Evolutionary conservation across 2,113 vertebrate species (phyloP).

Genomic region (Castor canadensis): DNA sequence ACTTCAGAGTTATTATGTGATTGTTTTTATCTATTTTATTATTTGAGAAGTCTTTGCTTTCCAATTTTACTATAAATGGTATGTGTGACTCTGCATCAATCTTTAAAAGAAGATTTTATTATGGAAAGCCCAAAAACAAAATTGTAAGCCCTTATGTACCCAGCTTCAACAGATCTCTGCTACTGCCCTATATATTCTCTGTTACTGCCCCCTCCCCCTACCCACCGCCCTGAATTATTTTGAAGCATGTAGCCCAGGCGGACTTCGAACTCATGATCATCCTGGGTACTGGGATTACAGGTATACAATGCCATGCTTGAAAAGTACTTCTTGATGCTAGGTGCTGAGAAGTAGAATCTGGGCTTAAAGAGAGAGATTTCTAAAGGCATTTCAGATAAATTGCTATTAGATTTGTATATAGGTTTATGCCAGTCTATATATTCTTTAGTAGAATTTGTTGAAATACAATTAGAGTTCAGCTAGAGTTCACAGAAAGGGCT

Average conservation of each 20-base stretch:
- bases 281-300: neutral
- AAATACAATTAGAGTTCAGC: neutral
- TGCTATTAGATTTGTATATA: neutral
- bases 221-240: neutral
- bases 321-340: neutral
- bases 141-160: neutral
- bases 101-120: conserved; percentile 38
- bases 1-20: no score
- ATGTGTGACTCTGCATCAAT: neutral
- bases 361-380: neutral
- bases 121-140: conserved; percentile 18
- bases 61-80: neutral
- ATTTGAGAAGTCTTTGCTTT: neutral
- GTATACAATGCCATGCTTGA: neutral
- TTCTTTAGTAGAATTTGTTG: neutral
- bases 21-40: no score
- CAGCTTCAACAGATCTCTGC: neutral
- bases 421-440: neutral
- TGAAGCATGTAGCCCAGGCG: neutral
- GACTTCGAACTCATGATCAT: neutral
- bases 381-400: conserved; percentile 19
- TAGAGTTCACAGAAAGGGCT: neutral
- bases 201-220: no score
- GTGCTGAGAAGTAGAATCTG: neutral
- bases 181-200: neutral